Evolutionary conservation across 2,113 vertebrate genomes (phyloP), one percentile per base, ranked within the genome.

Genomic region (Erythrocercus mccallii): DNA sequence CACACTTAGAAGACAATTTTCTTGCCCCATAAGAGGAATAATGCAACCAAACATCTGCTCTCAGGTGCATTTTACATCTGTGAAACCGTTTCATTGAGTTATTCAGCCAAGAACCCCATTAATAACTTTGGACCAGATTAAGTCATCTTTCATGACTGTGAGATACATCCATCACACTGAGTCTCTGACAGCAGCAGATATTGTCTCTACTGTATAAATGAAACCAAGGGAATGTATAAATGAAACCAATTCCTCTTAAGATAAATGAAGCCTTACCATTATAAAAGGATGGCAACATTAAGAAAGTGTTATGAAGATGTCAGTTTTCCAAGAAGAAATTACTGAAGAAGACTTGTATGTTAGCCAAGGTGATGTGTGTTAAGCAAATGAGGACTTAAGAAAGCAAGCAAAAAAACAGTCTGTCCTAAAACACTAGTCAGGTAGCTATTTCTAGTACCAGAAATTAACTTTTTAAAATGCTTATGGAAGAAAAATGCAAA

Each of bases 231-330:
- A 70, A 12, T 45, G 20, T 58, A 92, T 33, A 84, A 95, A 85
- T 38, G n/a, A 88, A 93, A 51, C 17, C n/a, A 66, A 84, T 87
- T 90, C 20, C 35, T 83, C 69, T 86, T 64, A 81, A 94, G 86
- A 90, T 51, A 93, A 96, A 94, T 82, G 80, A 94, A 94, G 30
- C 15, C 40, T 58, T 69, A 77, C 30, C 51, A 35, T 69, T 85
- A 76, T 13, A 70, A 57, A 90, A 78, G 27, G 18, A 89, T 25
- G 44, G 47, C 15, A 72, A 80, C 56, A 60, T 82, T 71, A 64
- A 57, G 69, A 12, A 94, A 84, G 60, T 54, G 37, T 91, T 94
- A 93, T n/a, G 70, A 92, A 94, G 87, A 76, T 23, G 57, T 86
- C 85, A 42, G 58, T 69, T 92, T 85, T 58, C 60, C 24, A 64